Conservation (phyloP, 37 sponge, comb jelly and placozoan species). For the Haliclona indistincta region DNA sequence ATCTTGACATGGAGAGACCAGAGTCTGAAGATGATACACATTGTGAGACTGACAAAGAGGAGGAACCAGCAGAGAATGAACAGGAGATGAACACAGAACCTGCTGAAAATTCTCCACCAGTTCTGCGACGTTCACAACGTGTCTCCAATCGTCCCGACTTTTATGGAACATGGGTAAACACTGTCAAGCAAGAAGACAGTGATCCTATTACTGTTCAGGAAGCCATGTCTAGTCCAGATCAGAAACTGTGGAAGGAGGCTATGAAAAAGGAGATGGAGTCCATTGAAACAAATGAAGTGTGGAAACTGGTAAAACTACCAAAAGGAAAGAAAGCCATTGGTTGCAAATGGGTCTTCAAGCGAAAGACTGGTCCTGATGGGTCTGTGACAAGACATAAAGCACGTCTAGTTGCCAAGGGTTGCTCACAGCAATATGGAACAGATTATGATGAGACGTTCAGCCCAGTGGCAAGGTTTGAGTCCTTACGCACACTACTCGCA, state of each 20-base stretch:
- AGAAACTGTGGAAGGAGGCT: conserved; percentile 32
- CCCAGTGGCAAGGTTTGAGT: conserved; percentile 40
- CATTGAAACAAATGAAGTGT: conserved; percentile 37
- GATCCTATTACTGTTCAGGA: conserved; percentile 42
- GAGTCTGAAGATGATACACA: background rate
- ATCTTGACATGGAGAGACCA: background rate
- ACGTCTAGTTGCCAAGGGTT: conserved; percentile 62
- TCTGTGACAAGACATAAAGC: conserved; percentile 39
- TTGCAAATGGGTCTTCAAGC: conserved; percentile 57
- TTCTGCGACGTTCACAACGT: background rate
- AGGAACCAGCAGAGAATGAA: too few relatives aligned
- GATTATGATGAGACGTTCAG: conserved; percentile 67
- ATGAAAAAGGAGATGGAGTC: conserved; percentile 67
- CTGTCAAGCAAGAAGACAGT: background rate
- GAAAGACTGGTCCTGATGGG: conserved; percentile 30
- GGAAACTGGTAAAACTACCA: conserved; percentile 39
- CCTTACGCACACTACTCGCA: conserved; percentile 43
- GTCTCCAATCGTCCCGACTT: conserved; percentile 21
- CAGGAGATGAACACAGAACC: background rate
- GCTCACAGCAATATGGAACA: conserved; percentile 33
- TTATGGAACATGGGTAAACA: too few relatives aligned
- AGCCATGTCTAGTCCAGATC: conserved; percentile 33
- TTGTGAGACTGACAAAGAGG: too few relatives aligned
- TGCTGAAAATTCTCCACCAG: background rate
- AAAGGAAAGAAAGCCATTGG: conserved; percentile 11